Conservation (phyloP, 2,797 vertebrate species). For the Masticophis lateralis region DNA sequence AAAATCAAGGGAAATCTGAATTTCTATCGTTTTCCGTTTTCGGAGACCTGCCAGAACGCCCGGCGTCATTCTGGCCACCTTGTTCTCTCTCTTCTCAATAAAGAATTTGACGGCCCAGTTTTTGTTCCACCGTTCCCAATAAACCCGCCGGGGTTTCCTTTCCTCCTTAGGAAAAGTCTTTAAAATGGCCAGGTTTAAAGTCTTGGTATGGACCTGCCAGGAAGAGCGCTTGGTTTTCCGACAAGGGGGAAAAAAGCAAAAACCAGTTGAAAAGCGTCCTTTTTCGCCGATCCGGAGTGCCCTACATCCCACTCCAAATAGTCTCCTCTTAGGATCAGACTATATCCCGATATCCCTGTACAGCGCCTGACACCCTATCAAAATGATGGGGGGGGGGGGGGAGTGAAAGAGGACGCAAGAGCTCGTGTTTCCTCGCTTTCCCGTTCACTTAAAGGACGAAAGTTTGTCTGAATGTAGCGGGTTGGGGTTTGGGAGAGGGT, state of each 20-base stretch:
- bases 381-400: background rate
- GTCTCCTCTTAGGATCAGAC: background rate
- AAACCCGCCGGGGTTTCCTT: background rate
- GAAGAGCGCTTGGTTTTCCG: background rate
- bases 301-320: background rate
- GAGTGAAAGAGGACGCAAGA: no score
- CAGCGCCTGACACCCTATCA: background rate
- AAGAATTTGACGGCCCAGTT: background rate
- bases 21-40: background rate
- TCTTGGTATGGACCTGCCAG: background rate
- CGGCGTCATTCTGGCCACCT: background rate
- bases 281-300: background rate
- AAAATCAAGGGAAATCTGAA: background rate
- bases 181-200: background rate
- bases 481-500: background rate
- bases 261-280: background rate
- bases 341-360: no score
- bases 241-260: background rate
- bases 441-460: background rate
- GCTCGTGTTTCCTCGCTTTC: background rate
- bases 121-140: background rate
- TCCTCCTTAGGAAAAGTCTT: background rate
- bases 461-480: background rate
- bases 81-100: background rate
- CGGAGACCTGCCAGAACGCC: background rate